Percentiles rank a stretch among this genome's conserved stretches.
Conservation (phyloP, 1,140 invertebrate genomes). For the Drosophila persimilis region DNA sequence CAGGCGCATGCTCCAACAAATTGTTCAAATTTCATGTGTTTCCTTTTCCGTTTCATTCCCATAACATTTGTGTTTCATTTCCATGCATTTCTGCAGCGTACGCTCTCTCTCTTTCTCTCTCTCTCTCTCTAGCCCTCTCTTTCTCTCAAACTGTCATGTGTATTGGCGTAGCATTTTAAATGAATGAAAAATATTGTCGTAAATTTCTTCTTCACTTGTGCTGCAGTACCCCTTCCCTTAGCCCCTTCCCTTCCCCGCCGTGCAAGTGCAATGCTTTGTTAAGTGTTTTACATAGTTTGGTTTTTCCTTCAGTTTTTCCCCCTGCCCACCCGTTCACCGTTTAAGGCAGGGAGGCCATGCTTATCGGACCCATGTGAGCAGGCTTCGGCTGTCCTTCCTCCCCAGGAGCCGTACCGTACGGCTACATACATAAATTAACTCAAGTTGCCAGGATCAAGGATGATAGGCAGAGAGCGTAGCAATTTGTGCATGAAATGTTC, state of each 20-base stretch:
- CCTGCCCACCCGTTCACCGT: conserved; percentile 15
- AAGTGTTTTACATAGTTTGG: conserved; percentile 64
- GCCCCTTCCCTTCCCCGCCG: not conserved
- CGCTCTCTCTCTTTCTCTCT: not conserved
- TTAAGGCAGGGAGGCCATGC: not conserved
- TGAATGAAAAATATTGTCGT: conserved; percentile 80
- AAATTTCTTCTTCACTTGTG: conserved; percentile 63
- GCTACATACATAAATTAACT: conserved; percentile 46
- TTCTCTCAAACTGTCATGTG: conserved; percentile 24
- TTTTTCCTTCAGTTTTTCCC: conserved; percentile 22
- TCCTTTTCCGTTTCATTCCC: conserved; percentile 19
- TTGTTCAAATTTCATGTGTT: conserved; percentile 38
- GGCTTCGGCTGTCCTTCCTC: conserved; percentile 9
- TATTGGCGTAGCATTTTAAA: conserved; percentile 78
- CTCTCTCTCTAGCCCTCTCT: not conserved
- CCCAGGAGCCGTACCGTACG: conserved; percentile 7
- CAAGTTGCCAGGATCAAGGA: conserved; percentile 22
- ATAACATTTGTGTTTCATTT: conserved; percentile 8
- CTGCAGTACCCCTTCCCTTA: conserved; percentile 3
- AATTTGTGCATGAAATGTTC: conserved; percentile 22
- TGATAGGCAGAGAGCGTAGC: conserved; percentile 11
- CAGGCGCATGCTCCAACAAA: conserved; percentile 43
- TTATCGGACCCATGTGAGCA: conserved; percentile 30
- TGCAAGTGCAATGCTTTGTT: conserved; percentile 69
- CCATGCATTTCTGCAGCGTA: conserved; percentile 11